Base-by-base conservation (phyloP, 2,113 vertebrate species). In the Mesembrinibis cayennensis region DNA sequence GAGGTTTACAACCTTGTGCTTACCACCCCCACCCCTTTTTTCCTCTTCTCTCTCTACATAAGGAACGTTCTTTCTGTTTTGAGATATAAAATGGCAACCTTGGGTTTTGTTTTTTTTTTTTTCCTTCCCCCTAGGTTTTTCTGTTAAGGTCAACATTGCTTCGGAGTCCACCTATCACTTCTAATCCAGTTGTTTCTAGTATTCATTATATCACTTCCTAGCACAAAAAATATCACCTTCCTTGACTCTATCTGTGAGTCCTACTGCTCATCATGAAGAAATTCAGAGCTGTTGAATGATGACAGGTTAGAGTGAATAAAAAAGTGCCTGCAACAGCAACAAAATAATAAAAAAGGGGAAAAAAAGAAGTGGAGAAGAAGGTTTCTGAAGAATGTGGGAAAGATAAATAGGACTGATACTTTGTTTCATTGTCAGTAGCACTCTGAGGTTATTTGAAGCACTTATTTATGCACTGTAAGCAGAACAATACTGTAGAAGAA, bases 381-480 rank as follows among this genome's bases (percentile, higher is more conserved):
- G 58, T 65, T 98, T 97, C 98, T 97, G 98, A 98, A 99, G 98
- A 99, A 99, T 98, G 98, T 94, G 97, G 97, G 97, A 97, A 98
- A 99, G 99, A 99, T 99, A 99, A 99, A 99, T 99, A 98, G 99
- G 98, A 99, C 98, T 98, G 98, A 98, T 98, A 98, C 99, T 99
- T 99, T 98, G 99, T 98, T 98, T 98, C 99, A 99, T 98, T 99
- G 99, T 99, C 99, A 98, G 98, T 98, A 99, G 98, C 99, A 99
- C 99, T 99, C 99, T 97, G 97, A 98, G 98, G 98, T 99, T 99
- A 99, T 99, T 99, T 98, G 98, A 99, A 99, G 98, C 98, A 99
- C 99, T 99, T 99, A 99, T 99, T 99, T 99, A 99, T 99, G 99
- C 99, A 99, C 99, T 98, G 99, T 99, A 99, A 99, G 99, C 99